phyloP scores from a whole-genome alignment of 2,888 invertebrate species.

The Watsonalla binaria region DNA sequence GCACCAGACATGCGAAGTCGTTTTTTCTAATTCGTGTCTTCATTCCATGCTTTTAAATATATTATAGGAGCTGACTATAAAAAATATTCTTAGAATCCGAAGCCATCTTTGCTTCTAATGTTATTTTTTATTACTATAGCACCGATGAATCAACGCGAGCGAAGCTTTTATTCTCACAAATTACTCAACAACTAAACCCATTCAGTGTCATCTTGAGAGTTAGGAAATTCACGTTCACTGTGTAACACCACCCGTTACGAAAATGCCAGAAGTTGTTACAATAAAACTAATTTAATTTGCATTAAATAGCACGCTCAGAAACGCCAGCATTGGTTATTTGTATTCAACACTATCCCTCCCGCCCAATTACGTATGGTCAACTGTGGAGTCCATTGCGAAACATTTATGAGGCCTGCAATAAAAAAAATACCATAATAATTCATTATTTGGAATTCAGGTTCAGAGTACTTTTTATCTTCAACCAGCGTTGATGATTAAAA shows the following conservation, averaged over 20 bases:
- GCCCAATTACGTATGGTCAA: no score
- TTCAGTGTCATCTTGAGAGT: neutral
- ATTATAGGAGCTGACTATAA: neutral
- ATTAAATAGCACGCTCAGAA: neutral
- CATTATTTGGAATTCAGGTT: no score
- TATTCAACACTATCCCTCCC: no score
- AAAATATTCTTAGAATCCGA: neutral
- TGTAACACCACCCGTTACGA: neutral
- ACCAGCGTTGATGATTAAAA: no score
- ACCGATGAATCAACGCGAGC: neutral
- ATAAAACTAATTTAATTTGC: neutral
- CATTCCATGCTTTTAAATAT: neutral
- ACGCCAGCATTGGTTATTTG: neutral
- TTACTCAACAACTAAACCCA: neutral
- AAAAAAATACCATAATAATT: no score
- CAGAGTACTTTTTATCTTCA: no score
- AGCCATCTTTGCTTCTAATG: neutral
- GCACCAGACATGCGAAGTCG: neutral
- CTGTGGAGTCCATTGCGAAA: no score
- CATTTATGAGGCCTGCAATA: no score
- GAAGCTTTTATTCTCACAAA: conserved; percentile 2
- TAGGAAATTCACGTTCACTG: neutral
- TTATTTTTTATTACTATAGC: neutral
- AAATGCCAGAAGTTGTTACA: neutral
- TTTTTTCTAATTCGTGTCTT: neutral